These are phyloP conservation scores for Aptenodytes forsteri DNA, from an alignment of 2,113 vertebrate genomes.

Conservation along the genomic window DNA sequence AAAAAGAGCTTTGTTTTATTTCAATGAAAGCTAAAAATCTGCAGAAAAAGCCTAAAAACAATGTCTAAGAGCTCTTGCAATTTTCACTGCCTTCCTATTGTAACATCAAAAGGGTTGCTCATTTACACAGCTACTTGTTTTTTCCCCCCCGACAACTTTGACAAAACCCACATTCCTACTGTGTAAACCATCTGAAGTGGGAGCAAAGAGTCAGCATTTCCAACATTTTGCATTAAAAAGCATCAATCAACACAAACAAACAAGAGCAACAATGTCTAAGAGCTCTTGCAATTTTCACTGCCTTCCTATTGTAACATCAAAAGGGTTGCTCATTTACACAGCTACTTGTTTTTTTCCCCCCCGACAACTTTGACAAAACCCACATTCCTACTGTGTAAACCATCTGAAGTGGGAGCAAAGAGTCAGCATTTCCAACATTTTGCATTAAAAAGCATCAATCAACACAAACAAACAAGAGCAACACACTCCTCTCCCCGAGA, in stretches of 20 bases:
- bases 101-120: background rate
- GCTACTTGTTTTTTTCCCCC: background rate
- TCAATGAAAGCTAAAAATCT: constrained; percentile 21
- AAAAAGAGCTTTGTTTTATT: background rate
- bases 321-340: background rate
- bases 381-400: background rate
- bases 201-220: background rate
- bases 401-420: background rate
- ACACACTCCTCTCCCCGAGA: background rate
- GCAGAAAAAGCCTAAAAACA: constrained; percentile 40
- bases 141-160: background rate
- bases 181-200: background rate
- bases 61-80: background rate
- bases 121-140: background rate
- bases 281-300: background rate
- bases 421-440: background rate
- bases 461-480: background rate
- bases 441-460: background rate
- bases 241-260: background rate
- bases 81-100: background rate
- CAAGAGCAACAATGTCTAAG: background rate
- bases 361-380: background rate
- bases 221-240: constrained; percentile 12
- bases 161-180: constrained; percentile 1
- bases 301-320: background rate